Evolutionary conservation across 2,797 vertebrate genomes (phyloP).

Genomic region (Sitta carolinensis): DNA sequence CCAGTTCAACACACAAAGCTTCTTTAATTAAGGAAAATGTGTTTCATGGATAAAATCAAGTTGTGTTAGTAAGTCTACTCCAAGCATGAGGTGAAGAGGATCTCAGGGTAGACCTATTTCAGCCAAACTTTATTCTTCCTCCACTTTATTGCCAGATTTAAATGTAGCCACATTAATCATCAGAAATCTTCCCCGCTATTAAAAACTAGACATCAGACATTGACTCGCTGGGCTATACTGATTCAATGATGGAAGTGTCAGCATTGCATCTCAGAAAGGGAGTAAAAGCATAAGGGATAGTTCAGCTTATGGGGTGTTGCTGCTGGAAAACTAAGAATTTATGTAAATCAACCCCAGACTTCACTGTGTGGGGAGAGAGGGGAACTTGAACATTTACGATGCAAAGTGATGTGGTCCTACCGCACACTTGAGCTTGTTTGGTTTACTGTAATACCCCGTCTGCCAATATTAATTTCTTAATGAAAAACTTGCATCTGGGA

Average conservation of each 20-base stretch:
- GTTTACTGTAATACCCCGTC: slow-evolving; percentile 43
- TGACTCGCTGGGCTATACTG: not conserved
- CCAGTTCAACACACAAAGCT: not conserved
- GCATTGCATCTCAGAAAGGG: not conserved
- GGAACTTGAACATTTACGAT: not conserved
- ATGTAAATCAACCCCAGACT: slow-evolving; percentile 43
- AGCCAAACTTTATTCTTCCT: not conserved
- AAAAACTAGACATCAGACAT: slow-evolving; percentile 3
- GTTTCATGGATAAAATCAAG: not conserved
- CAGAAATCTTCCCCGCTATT: slow-evolving; percentile 7
- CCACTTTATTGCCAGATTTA: slow-evolving; percentile 6
- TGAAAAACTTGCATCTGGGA: slow-evolving; percentile 37
- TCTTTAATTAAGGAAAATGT: not conserved
- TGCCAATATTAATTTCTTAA: slow-evolving; percentile 43
- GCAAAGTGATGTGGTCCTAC: not conserved
- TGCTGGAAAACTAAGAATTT: slow-evolving; percentile 32
- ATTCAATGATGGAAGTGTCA: not conserved
- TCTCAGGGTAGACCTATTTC: not conserved
- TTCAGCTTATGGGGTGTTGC: not conserved
- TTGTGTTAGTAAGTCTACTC: not conserved
- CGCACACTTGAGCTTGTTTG: not conserved
- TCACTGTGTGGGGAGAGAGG: not conserved
- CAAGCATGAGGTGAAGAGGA: not conserved
- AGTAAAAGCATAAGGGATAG: not conserved
- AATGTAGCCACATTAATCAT: not conserved